Percentiles rank a stretch among this genome's conserved stretches.
These are phyloP conservation scores for Marasmarcha lunaedactyla DNA, from an alignment of 2,888 invertebrate species.

Conservation along the genomic window DNA sequence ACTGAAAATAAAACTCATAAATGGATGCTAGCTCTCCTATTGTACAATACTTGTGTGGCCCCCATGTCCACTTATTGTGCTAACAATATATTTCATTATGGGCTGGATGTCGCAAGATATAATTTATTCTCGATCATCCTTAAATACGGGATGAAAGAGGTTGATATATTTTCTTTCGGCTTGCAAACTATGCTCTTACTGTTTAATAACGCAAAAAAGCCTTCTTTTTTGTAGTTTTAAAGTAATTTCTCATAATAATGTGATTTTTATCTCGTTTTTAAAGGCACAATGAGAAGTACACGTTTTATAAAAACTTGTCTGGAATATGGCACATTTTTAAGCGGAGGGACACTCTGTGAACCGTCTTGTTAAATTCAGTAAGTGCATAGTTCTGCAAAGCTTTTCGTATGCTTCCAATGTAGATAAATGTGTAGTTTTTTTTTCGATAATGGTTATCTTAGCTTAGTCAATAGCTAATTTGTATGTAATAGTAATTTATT, in stretches of 20 bases:
- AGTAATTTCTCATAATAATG: background rate
- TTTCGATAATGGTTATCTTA: background rate
- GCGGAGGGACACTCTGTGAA: slow-evolving; percentile 31
- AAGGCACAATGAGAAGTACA: slow-evolving; percentile 46
- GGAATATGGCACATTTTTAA: slow-evolving; percentile 63
- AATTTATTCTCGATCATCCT: slow-evolving; percentile 39
- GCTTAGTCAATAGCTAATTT: too few species aligned
- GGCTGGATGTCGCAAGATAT: slow-evolving; percentile 54
- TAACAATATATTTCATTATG: slow-evolving; percentile 45
- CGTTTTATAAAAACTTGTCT: slow-evolving; percentile 58
- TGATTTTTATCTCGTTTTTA: slow-evolving; percentile 17
- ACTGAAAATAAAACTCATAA: slow-evolving; percentile 29
- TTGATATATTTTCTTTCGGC: slow-evolving; percentile 15
- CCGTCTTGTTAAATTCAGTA: slow-evolving; percentile 27
- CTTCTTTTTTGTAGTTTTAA: background rate
- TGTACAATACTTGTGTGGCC: slow-evolving; percentile 53
- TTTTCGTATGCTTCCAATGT: slow-evolving; percentile 17
- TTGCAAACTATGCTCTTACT: slow-evolving; percentile 59
- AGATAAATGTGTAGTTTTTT: background rate
- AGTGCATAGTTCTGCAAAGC: slow-evolving; percentile 68
- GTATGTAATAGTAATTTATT: too few species aligned
- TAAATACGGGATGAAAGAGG: slow-evolving; percentile 48
- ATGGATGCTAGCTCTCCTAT: slow-evolving; percentile 52
- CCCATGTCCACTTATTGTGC: slow-evolving; percentile 57
- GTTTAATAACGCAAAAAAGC: slow-evolving; percentile 9